Percentiles rank a stretch among this genome's conserved stretches.
Conservation (phyloP, 2,888 invertebrate species). For the Caenorhabditis angaria region DNA sequence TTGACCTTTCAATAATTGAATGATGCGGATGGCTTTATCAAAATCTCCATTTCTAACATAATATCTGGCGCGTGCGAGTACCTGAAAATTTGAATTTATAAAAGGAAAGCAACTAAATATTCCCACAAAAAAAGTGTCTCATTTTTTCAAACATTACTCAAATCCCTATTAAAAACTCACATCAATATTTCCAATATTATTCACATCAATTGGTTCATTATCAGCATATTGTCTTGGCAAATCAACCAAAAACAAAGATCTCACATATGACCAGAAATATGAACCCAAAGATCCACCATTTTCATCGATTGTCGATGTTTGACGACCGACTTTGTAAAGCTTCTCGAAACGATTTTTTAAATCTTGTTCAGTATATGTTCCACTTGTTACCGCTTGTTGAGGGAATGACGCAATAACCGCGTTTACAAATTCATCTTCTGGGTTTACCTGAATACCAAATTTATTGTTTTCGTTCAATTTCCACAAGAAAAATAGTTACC, state of each 20-base stretch:
- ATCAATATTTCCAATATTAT: constrained; percentile 73
- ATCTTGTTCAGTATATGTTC: constrained; percentile 88
- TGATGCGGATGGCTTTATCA: constrained; percentile 81
- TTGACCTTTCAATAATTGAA: constrained; percentile 84
- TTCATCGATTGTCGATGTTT: constrained; percentile 87
- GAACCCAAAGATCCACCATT: constrained; percentile 78
- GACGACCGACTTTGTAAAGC: constrained; percentile 78
- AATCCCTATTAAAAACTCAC: too few relatives aligned
- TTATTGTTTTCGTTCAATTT: not conserved
- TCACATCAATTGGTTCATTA: constrained; percentile 81
- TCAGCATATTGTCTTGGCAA: constrained; percentile 79
- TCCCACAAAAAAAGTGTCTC: not conserved
- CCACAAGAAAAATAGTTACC: too few relatives aligned
- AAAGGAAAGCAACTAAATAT: not conserved
- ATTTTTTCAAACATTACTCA: too few relatives aligned
- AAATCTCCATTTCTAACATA: constrained; percentile 85
- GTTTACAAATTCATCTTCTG: constrained; percentile 84
- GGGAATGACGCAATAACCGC: constrained; percentile 83
- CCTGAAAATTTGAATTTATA: constrained; percentile 73
- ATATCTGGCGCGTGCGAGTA: constrained; percentile 88
- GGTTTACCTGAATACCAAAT: constrained; percentile 50
- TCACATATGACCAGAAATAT: constrained; percentile 78
- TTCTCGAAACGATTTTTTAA: constrained; percentile 83
- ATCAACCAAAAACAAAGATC: constrained; percentile 81
- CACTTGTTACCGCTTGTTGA: constrained; percentile 81